Base-by-base conservation (phyloP, 2,113 vertebrate genomes). In the Prietella phreatophila region DNA sequence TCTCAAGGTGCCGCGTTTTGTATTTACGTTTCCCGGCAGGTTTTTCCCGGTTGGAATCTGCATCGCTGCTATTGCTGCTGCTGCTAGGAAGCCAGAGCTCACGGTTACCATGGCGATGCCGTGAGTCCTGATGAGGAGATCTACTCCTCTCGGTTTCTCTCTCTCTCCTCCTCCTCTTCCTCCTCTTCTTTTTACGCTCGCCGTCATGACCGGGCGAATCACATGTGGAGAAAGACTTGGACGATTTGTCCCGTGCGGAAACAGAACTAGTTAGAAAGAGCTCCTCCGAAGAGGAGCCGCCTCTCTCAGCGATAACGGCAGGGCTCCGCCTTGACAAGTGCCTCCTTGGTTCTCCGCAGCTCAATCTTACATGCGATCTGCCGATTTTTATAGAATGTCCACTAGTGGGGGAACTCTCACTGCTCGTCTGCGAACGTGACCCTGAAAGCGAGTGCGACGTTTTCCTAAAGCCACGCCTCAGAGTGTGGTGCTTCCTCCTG, bases 1-100 rank as follows among this genome's bases (percentile, higher is more conserved):
- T 11, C 89, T 99, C 98, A 88, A 99, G 91, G 92, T 99, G 97
- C 5, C 96, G 96, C 5, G 96, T 97, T 94, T 99, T 99, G 82
- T 98, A 99, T 90, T 99, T 99, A 85, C 98, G 96, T 92, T 99
- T 99, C 5, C 98, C 98, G 17, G 97, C 93, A 13, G 98, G 98
- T 81, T 99, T 99, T 89, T 98, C 97, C 4, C 88, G 94, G 85
- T 94, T 71, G 2, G 71, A 80, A 2, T 89, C 90, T 0, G 20
- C 83, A 5, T 80, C 76, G 60, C 79, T 88, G 85, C 87, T 90
- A 56, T 85, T 87, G 76, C 71, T 60, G 73, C 20, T 60, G 75
- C 58, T 73, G 63, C 27, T 50, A 50, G 0, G 69, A 2, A 56
- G 82, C 33, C 71, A 63, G 71, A 67, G 71, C 50, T 75, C 60